Evolutionary conservation across 2,797 vertebrate species (phyloP).

Genomic region (Rhinatrema bivittatum): DNA sequence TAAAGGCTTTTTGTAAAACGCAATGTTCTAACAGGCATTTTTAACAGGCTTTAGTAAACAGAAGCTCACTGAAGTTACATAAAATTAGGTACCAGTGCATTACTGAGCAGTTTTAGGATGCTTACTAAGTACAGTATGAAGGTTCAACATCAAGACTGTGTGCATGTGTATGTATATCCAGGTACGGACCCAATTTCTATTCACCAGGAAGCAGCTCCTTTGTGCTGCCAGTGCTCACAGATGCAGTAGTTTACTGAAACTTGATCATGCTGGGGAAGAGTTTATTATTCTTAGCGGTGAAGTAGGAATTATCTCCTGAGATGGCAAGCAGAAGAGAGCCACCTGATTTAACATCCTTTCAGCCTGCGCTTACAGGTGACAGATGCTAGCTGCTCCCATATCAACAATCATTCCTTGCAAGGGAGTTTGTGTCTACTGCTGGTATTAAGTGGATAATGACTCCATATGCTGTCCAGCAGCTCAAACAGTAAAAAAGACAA

Average conservation of each 20-base stretch:
- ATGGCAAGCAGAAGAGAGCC: slow-evolving; percentile 6
- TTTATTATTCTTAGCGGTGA: slow-evolving; percentile 8
- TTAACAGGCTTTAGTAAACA: no score
- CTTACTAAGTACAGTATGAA: no score
- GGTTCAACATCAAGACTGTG: no score
- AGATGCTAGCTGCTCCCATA: slow-evolving; percentile 11
- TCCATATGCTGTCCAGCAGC: slow-evolving; percentile 25
- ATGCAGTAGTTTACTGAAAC: slow-evolving; percentile 1
- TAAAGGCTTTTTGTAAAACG: no score
- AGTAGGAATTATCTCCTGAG: background rate
- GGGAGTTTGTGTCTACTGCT: slow-evolving; percentile 14
- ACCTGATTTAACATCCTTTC: slow-evolving; percentile 1
- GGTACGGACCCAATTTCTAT: no score
- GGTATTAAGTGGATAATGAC: slow-evolving; percentile 43
- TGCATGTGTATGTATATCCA: no score
- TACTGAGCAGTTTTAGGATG: no score
- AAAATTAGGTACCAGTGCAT: no score
- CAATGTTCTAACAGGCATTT: no score
- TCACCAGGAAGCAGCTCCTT: no score
- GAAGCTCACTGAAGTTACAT: no score
- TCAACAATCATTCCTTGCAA: background rate
- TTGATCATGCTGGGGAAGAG: slow-evolving; percentile 5
- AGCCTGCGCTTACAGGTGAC: slow-evolving; percentile 18
- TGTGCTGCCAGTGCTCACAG: background rate
- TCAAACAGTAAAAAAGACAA: slow-evolving; percentile 24